Percentiles rank a stretch among this genome's conserved stretches.
Conservation (phyloP, 2,797 vertebrate species). For the Pangasius larnaudii region DNA sequence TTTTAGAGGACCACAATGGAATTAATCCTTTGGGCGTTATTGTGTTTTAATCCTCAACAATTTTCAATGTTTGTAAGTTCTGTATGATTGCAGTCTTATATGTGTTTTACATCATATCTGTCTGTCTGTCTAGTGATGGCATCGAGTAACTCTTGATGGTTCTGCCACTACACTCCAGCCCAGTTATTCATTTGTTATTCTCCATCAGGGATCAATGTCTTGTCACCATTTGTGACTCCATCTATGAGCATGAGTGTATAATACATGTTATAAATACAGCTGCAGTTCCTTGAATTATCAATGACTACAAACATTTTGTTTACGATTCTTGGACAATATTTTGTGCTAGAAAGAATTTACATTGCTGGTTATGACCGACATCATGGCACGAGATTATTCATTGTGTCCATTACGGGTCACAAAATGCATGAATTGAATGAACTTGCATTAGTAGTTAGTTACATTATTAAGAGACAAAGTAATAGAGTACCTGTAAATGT, state of each 20-base stretch:
- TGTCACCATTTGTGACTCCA: not conserved
- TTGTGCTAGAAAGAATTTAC: not conserved
- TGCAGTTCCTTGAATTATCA: no score
- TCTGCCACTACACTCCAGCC: not conserved
- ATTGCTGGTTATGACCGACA: not conserved
- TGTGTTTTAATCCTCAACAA: not conserved
- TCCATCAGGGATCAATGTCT: not conserved
- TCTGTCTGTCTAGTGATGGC: not conserved
- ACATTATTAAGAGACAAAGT: not conserved
- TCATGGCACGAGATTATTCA: not conserved
- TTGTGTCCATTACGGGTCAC: not conserved
- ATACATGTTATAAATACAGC: no score
- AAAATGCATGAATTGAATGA: not conserved
- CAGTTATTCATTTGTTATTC: not conserved
- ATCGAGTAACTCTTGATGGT: not conserved
- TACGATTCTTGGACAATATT: not conserved
- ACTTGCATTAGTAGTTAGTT: not conserved
- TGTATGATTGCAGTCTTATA: not conserved
- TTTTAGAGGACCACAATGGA: not conserved
- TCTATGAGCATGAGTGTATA: not conserved
- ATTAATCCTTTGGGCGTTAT: not conserved
- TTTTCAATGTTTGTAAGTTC: not conserved
- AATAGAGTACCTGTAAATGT: constrained; percentile 79
- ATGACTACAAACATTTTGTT: no score
- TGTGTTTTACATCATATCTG: not conserved